A percentile compares a stretch with the other conserved stretches of the same genome.
Evolutionary conservation across 2,888 invertebrate genomes (phyloP).

Genomic region (Helobdella robusta): DNA sequence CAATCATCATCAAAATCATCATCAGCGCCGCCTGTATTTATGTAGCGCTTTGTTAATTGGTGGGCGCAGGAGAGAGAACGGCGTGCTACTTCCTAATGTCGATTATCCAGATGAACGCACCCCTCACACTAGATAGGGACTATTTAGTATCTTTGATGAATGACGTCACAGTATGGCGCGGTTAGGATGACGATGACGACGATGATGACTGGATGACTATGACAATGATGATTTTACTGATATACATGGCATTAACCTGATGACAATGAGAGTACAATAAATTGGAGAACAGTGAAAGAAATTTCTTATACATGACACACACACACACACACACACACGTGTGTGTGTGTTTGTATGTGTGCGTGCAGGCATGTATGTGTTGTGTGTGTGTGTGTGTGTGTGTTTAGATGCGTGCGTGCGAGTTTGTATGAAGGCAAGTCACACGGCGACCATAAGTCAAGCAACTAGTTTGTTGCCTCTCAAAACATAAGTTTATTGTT

Average conservation of each 20-base stretch:
- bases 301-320: background rate
- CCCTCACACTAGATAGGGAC: background rate
- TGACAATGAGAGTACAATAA: too few species aligned
- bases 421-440: too few species aligned
- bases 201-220: too few species aligned
- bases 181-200: too few species aligned
- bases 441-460: too few species aligned
- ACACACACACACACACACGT: background rate
- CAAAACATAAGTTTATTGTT: too few species aligned
- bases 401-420: background rate
- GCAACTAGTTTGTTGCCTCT: too few species aligned
- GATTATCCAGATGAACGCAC: background rate
- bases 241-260: too few species aligned
- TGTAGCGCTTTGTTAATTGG: too few species aligned
- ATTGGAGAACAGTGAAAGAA: background rate
- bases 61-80: too few species aligned
- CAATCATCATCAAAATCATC: too few species aligned
- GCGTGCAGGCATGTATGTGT: background rate
- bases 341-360: background rate
- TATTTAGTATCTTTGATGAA: slow-evolving; percentile 20
- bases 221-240: too few species aligned
- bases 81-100: background rate
- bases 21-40: background rate
- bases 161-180: slow-evolving; percentile 10
- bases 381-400: background rate